A percentile compares a stretch with the other conserved stretches of the same genome.
Evolutionary conservation across 2,888 invertebrate genomes (phyloP).

Genomic region (Euproctis similis): DNA sequence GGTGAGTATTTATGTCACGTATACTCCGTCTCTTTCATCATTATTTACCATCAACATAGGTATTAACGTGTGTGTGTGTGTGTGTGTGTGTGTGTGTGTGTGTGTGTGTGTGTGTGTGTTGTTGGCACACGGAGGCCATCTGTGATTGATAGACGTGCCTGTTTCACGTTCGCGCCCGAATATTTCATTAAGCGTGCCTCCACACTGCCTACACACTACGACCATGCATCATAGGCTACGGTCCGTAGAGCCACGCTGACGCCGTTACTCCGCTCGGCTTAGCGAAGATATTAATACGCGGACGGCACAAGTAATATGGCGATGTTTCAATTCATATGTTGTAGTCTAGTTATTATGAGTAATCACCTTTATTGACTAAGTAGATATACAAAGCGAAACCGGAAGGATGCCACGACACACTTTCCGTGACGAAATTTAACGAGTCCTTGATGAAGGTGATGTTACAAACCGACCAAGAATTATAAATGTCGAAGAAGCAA

Average conservation of each 20-base stretch:
- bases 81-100: too few species aligned
- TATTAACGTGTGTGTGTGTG: constrained; percentile 35
- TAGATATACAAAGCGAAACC: too few species aligned
- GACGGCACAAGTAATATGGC: constrained; percentile 40
- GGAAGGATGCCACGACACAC: too few species aligned
- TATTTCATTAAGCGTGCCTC: constrained; percentile 69
- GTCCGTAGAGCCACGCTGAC: constrained; percentile 53
- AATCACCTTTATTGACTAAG: too few species aligned
- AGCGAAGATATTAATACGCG: constrained; percentile 63
- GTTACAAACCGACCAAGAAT: too few species aligned
- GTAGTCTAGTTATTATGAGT: too few species aligned
- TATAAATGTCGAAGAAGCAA: too few species aligned
- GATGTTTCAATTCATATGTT: constrained; percentile 30
- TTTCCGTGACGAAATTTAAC: too few species aligned
- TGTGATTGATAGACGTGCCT: constrained; percentile 64
- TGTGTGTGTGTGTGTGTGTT: too few species aligned
- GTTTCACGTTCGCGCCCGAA: constrained; percentile 57
- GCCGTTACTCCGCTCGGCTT: constrained; percentile 64
- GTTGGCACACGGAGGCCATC: constrained; percentile 45
- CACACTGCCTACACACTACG: constrained; percentile 48
- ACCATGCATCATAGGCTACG: constrained; percentile 67
- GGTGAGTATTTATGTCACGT: too few species aligned
- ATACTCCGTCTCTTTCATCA: constrained; percentile 2
- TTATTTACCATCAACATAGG: constrained; percentile 13
- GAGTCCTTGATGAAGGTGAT: too few species aligned